Evolutionary conservation across 2,113 vertebrate species (phyloP), one percentile per base, ranked within the genome.

Genomic region (Hypocryptadius cinnamomeus): DNA sequence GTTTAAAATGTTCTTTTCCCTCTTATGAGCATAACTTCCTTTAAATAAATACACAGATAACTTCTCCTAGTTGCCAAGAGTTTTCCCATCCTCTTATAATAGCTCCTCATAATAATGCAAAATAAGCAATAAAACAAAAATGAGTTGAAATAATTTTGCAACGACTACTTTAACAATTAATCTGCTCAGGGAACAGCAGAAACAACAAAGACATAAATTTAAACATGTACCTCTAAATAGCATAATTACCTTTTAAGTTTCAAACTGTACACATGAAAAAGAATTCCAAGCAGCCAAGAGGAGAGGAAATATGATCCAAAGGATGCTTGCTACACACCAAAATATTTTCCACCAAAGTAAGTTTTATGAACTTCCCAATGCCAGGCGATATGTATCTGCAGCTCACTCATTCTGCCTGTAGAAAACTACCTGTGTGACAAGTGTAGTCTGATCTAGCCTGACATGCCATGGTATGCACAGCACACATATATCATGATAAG

Each of bases 361-460:
- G 90, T 89, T 96, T 87, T 93, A 59, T 95, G 95, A 95, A 93
- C 37, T 96, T 79, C 92, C 71, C 89, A 89, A 35, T 92, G 80
- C 40, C 78, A 39, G 50, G 25, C 11, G 71, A 94, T 95, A 40
- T 33, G 28, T 61, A 87, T 96, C 95, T 92, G 90, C 91, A 94
- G 79, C 91, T 95, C 91, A 35, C 83, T 97, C 93, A 61, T 50
- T 70, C 80, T 96, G 96, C 79, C 87, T n/a, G n/a, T n/a, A n/a
- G n/a, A n/a, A n/a, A n/a, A n/a, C n/a, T n/a, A n/a, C n/a, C n/a
- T n/a, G 79, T 94, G 91, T 96, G 96, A 96, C 78, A 94, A 89
- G 94, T 87, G 79, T 47, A 77, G 95, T 83, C 94, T 94, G 92
- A 97, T 96, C 53, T 83, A 87, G 87, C 78, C 94, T 95, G 94